phyloP scores from a whole-genome alignment of 53 echinoderm and acorn worm species.

The Luidia sarsii region DNA sequence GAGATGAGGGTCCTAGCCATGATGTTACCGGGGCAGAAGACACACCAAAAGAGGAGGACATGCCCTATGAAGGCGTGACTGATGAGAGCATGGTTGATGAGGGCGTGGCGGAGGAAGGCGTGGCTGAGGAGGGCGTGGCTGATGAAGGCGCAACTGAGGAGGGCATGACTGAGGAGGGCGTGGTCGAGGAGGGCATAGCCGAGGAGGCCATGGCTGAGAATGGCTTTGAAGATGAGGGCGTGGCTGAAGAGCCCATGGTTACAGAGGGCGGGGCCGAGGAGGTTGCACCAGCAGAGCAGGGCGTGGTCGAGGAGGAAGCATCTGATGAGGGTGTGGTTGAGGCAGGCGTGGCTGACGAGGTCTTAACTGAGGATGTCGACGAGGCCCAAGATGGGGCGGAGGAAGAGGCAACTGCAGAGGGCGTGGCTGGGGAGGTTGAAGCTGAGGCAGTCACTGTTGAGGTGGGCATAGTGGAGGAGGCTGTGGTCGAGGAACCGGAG shows the following conservation, averaged over 20 bases:
- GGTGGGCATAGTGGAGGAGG: no score
- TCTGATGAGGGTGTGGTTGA: neutral
- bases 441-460: neutral
- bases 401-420: neutral
- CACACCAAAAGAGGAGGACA: neutral
- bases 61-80: neutral
- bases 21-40: neutral
- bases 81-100: constrained; percentile 1
- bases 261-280: no score
- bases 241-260: no score
- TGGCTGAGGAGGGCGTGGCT: neutral
- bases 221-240: neutral
- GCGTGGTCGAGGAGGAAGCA: no score
- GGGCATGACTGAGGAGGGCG: neutral
- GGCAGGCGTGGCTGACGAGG: neutral
- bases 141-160: neutral
- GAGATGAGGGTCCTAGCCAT: neutral
- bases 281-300: no score
- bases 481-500: no score
- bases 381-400: neutral
- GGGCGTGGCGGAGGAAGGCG: neutral
- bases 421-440: neutral
- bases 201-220: neutral
- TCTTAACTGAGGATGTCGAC: neutral
- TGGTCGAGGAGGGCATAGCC: neutral